These are phyloP conservation scores for Stenodera caucasica DNA, from an alignment of 2,888 invertebrate species.

Conservation along the genomic window DNA sequence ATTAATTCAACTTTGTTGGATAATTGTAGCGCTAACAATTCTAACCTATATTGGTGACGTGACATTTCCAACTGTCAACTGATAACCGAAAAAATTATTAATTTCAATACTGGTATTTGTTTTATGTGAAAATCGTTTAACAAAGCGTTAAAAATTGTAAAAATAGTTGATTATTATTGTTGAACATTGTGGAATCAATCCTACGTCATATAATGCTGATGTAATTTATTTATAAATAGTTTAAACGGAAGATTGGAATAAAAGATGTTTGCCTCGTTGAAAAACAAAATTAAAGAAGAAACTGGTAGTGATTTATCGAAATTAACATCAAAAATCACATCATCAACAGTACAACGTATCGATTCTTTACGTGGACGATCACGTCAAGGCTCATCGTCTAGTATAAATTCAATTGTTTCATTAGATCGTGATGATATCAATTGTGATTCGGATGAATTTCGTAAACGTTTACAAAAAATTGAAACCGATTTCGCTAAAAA, in stretches of 20 bases:
- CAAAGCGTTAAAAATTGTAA: neutral
- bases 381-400: constrained; percentile 56
- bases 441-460: constrained; percentile 56
- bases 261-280: constrained; percentile 82
- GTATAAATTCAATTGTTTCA: constrained; percentile 54
- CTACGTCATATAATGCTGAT: neutral
- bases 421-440: constrained; percentile 58
- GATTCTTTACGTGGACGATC: constrained; percentile 55
- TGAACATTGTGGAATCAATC: neutral
- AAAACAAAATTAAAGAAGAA: constrained; percentile 88
- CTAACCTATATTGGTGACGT: constrained; percentile 6
- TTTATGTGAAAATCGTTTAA: neutral
- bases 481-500: constrained; percentile 64
- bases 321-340: constrained; percentile 54
- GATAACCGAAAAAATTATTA: neutral
- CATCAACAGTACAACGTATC: constrained; percentile 59
- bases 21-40: neutral
- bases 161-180: neutral
- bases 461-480: constrained; percentile 57
- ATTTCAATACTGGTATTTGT: neutral
- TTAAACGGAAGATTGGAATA: too few species aligned
- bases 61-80: neutral
- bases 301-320: constrained; percentile 75
- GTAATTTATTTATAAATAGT: neutral
- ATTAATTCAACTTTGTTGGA: too few species aligned